These are phyloP conservation scores for Paralinhomoeus sp. DNA, from an alignment of 2,888 invertebrate species.

Conservation along the genomic window DNA sequence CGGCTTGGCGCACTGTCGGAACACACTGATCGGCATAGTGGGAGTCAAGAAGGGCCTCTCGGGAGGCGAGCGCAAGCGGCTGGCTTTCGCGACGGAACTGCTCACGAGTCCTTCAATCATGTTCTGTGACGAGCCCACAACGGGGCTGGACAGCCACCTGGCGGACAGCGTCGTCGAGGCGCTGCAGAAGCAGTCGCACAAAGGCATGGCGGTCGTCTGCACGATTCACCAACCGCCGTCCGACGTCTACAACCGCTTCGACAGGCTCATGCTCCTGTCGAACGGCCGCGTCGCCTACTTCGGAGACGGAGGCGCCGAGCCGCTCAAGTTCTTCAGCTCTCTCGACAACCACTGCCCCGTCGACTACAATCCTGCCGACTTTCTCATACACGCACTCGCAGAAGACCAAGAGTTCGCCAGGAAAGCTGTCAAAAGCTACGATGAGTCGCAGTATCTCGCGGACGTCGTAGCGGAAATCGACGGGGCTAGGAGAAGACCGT, in stretches of 20 bases:
- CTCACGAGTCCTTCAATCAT: conserved; percentile 43
- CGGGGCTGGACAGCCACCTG: conserved; percentile 86
- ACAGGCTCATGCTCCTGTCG: conserved; percentile 44
- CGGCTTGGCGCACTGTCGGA: conserved; percentile 62
- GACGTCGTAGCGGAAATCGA: background rate
- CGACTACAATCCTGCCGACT: conserved; percentile 82
- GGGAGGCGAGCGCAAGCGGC: conserved; percentile 42
- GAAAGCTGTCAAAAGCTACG: background rate
- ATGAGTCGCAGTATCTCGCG: conserved; percentile 49
- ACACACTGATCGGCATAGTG: conserved; percentile 66
- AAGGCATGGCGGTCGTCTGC: conserved; percentile 16
- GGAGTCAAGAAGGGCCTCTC: conserved; percentile 51
- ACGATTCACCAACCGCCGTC: conserved; percentile 25
- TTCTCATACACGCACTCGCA: conserved; percentile 65
- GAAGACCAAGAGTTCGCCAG: conserved; percentile 33
- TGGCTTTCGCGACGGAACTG: conserved; percentile 68
- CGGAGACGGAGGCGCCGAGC: conserved; percentile 32
- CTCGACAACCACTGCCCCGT: conserved; percentile 5
- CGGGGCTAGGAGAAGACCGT: too few species aligned
- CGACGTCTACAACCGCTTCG: conserved; percentile 20
- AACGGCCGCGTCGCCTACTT: conserved; percentile 61
- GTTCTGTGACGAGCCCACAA: conserved; percentile 93
- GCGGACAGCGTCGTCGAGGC: conserved; percentile 72
- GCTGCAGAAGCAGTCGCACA: conserved; percentile 18
- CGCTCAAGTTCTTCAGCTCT: conserved; percentile 11